Evolutionary conservation across 2,888 invertebrate genomes (phyloP), one percentile per base, ranked within the genome.

Genomic region (Deilephila porcellus): DNA sequence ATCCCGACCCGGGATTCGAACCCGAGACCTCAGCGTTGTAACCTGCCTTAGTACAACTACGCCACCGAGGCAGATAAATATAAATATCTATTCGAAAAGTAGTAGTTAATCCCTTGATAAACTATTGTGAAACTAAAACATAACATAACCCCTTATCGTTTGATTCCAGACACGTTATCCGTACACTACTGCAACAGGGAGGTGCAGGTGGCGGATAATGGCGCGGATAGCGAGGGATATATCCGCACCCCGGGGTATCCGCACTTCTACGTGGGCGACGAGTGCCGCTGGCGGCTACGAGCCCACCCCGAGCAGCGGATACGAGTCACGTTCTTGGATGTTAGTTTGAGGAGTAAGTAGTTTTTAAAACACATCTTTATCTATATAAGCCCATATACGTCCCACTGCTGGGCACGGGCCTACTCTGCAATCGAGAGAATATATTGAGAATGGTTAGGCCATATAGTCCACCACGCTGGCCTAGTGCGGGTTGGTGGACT

Each of bases 191-290:
- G 96, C 85, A 95, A 95, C 79, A 92, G 95, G 4, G 95, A 95
- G 76, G 90, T 96, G 64, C 80, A 81, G 1, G 90, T 93, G 0
- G 88, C 91, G 1, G 90, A 84, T 56, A 83, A 86, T 56, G 93
- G 94, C 0, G 85, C 89, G 20, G 91, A 92, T 73, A 93, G 94
- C 75, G 96, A 96, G 85, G 97, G 97, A 3, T 96, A 96, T 87
- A 95, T 96, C 78, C 95, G 96, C 56, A 96, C 96, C 77, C 97
- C 97, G 0, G 97, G 97, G 8, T 97, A 97, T 88, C 97, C 97
- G 0, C 95, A 96, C 80, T 97, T 96, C 90, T 97, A 97, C 85
- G 94, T 97, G 19, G 97, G 97, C 0, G 96, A 95, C 86, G 85
- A 95, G 79, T 97, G 97, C 86, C 94, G 95, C 60, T 97, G 97